These are phyloP conservation scores for Lottia scabra DNA, from an alignment of 2,888 invertebrate genomes.

Conservation along the genomic window DNA sequence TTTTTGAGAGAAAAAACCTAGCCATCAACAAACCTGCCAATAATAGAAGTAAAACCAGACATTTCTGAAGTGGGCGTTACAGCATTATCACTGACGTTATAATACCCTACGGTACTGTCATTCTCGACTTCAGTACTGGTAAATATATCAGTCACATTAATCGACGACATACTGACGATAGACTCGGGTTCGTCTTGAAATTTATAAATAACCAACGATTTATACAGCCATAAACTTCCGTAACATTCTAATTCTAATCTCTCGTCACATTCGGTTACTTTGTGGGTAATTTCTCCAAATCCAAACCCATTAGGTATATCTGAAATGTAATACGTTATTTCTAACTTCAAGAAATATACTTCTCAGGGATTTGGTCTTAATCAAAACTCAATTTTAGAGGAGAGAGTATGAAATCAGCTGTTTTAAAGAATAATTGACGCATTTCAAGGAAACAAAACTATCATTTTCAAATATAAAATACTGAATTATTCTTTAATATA, in stretches of 20 bases:
- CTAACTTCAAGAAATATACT: too few relatives aligned
- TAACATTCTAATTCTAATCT: conserved; percentile 27
- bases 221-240: conserved; percentile 44
- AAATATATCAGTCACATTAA: not conserved
- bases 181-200: not conserved
- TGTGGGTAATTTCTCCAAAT: conserved; percentile 9
- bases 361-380: not conserved
- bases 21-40: not conserved
- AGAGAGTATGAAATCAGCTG: too few relatives aligned
- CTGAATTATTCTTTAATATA: too few relatives aligned
- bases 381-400: too few relatives aligned
- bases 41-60: not conserved
- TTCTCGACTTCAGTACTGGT: not conserved
- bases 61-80: not conserved
- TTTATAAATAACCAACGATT: conserved; percentile 3
- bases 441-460: too few relatives aligned
- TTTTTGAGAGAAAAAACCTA: too few relatives aligned
- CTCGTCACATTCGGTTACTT: conserved; percentile 33
- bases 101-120: not conserved
- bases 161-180: conserved; percentile 28
- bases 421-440: too few relatives aligned
- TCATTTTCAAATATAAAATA: too few relatives aligned
- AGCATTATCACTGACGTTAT: not conserved
- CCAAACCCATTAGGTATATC: conserved; percentile 38
- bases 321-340: too few relatives aligned